Percentiles rank a stretch among this genome's conserved stretches.
phyloP scores from a whole-genome alignment of 2,888 invertebrate genomes.

The Noctua janthina region DNA sequence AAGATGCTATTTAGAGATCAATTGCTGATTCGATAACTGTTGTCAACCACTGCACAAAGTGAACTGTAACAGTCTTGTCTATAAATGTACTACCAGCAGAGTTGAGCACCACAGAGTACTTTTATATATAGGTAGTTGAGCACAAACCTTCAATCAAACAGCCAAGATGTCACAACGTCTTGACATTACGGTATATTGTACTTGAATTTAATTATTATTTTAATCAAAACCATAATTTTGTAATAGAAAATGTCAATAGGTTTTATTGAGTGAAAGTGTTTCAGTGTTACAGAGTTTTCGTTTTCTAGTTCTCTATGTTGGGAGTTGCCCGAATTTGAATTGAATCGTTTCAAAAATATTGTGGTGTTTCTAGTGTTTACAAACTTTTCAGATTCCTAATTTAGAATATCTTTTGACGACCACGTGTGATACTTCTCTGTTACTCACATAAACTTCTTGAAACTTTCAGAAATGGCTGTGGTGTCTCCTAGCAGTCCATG shows the following conservation, averaged over 20 bases:
- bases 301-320: constrained; percentile 7
- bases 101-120: constrained; percentile 46
- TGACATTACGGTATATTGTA: constrained; percentile 78
- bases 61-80: constrained; percentile 78
- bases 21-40: constrained; percentile 66
- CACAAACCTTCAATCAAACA: constrained; percentile 79
- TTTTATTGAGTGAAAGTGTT: constrained; percentile 61
- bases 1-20: constrained; percentile 17
- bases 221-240: not conserved
- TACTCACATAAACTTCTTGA: constrained; percentile 13
- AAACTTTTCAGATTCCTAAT: not conserved
- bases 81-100: constrained; percentile 83
- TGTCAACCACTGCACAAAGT: constrained; percentile 73
- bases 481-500: constrained; percentile 77
- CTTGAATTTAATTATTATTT: constrained; percentile 37
- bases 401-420: not conserved
- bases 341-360: not conserved
- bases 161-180: constrained; percentile 86
- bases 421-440: too few species aligned
- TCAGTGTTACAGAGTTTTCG: constrained; percentile 56
- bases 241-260: not conserved
- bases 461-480: constrained; percentile 83
- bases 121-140: constrained; percentile 38
- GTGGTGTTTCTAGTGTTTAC: constrained; percentile 3
- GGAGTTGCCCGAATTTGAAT: constrained; percentile 3